phyloP scores from a whole-genome alignment of 2,797 vertebrate species.

The Helicolenus hilgendorfi region DNA sequence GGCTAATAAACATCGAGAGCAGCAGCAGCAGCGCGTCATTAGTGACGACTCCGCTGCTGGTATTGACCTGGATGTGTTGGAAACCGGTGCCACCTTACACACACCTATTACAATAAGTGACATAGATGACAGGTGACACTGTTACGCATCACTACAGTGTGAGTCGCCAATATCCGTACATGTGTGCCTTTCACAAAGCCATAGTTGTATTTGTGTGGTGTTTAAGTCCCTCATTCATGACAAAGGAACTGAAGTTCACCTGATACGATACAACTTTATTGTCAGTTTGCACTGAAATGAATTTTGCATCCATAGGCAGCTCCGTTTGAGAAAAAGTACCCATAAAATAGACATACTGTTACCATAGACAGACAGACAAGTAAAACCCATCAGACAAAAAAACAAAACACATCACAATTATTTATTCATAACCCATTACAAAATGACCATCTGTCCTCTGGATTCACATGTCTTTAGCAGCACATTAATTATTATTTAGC shows the following conservation, averaged over 20 bases:
- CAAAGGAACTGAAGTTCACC: background rate
- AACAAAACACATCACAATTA: too few relatives aligned
- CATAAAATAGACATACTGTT: too few relatives aligned
- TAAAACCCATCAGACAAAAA: too few relatives aligned
- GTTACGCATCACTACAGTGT: background rate
- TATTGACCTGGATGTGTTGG: background rate
- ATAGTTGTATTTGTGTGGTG: background rate
- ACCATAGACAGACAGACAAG: too few relatives aligned
- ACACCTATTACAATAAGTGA: background rate
- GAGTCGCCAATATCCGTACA: slow-evolving; percentile 38
- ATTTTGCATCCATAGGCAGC: too few relatives aligned
- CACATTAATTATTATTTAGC: too few relatives aligned
- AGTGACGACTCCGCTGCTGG: background rate
- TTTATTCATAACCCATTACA: too few relatives aligned
- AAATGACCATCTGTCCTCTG: too few relatives aligned
- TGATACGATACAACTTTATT: background rate
- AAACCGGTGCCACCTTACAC: background rate
- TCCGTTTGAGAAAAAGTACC: too few relatives aligned
- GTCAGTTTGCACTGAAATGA: too few relatives aligned
- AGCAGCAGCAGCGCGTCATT: background rate
- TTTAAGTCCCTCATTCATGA: background rate
- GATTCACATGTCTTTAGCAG: too few relatives aligned
- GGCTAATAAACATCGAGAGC: background rate
- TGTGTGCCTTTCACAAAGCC: slow-evolving; percentile 16
- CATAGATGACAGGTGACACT: slow-evolving; percentile 18